Conservation (phyloP, 2,888 invertebrate species). For the Eristalinus aeneus region DNA sequence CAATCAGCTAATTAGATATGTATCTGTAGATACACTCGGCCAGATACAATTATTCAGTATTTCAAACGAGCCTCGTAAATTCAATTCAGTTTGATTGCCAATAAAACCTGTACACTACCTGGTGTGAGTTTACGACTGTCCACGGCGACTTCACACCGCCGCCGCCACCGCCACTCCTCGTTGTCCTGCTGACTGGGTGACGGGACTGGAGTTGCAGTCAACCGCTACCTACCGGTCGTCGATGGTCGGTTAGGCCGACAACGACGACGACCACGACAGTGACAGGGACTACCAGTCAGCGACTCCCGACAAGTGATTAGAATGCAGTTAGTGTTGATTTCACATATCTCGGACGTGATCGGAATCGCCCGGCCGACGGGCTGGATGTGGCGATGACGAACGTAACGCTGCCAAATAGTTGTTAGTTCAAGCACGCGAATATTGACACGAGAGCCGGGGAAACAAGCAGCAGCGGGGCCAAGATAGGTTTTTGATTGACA, state of each 20-base stretch:
- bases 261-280: neutral
- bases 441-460: conserved; percentile 5
- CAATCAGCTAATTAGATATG: conserved; percentile 58
- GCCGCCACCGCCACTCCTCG: neutral
- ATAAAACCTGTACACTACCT: conserved; percentile 41
- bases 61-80: conserved; percentile 53
- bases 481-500: conserved; percentile 50
- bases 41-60: conserved; percentile 46
- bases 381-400: neutral
- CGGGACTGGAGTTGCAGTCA: conserved; percentile 9
- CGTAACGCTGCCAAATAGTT: conserved; percentile 36
- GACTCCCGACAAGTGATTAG: conserved; percentile 33
- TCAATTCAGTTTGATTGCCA: conserved; percentile 56
- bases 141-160: neutral
- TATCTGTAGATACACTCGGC: conserved; percentile 29
- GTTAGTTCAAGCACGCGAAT: conserved; percentile 54
- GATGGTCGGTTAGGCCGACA: neutral
- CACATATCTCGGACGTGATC: conserved; percentile 63
- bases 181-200: neutral
- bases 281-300: conserved; percentile 5
- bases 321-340: conserved; percentile 61
- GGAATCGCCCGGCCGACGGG: conserved; percentile 6
- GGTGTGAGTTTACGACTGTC: conserved; percentile 2
- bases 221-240: neutral
- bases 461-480: neutral